Conservation (phyloP, 1,140 invertebrate species). For the Zophobas atratus region DNA sequence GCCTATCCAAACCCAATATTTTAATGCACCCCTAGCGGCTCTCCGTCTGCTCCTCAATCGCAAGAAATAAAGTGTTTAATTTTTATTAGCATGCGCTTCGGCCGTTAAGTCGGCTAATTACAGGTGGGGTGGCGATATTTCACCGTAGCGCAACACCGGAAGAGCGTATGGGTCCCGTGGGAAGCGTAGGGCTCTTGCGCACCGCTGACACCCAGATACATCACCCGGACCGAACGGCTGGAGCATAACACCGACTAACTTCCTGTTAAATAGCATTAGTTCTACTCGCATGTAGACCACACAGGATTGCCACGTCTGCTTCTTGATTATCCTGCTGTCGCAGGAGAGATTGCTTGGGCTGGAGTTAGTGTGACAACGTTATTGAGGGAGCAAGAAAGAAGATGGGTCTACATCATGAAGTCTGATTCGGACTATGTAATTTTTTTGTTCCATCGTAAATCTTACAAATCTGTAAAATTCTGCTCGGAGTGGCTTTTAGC, state of each 20-base stretch:
- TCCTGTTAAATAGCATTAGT: slow-evolving; percentile 53
- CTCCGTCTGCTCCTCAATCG: not conserved
- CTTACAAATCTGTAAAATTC: too few relatives aligned
- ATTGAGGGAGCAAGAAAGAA: too few relatives aligned
- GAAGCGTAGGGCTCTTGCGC: slow-evolving; percentile 39
- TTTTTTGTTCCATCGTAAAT: too few relatives aligned
- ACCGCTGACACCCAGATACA: slow-evolving; percentile 47
- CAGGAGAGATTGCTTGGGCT: not conserved
- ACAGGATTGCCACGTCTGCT: slow-evolving; percentile 44
- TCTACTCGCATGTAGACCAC: slow-evolving; percentile 36
- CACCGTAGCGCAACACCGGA: slow-evolving; percentile 29
- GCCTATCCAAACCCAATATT: too few relatives aligned
- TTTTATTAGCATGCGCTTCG: slow-evolving; percentile 42
- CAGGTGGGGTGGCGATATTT: slow-evolving; percentile 45
- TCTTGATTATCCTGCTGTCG: slow-evolving; percentile 27
- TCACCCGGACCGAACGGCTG: slow-evolving; percentile 45
- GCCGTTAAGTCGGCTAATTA: slow-evolving; percentile 47
- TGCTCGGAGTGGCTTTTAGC: too few relatives aligned
- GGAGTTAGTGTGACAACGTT: too few relatives aligned
- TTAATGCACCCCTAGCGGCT: too few relatives aligned
- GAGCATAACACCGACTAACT: slow-evolving; percentile 51
- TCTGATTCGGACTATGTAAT: too few relatives aligned
- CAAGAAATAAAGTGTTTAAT: slow-evolving; percentile 38
- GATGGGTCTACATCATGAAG: too few relatives aligned
- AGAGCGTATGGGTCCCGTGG: slow-evolving; percentile 43